These are phyloP conservation scores for Drosophila paracracens DNA, from an alignment of 2,888 invertebrate genomes.

Conservation along the genomic window DNA sequence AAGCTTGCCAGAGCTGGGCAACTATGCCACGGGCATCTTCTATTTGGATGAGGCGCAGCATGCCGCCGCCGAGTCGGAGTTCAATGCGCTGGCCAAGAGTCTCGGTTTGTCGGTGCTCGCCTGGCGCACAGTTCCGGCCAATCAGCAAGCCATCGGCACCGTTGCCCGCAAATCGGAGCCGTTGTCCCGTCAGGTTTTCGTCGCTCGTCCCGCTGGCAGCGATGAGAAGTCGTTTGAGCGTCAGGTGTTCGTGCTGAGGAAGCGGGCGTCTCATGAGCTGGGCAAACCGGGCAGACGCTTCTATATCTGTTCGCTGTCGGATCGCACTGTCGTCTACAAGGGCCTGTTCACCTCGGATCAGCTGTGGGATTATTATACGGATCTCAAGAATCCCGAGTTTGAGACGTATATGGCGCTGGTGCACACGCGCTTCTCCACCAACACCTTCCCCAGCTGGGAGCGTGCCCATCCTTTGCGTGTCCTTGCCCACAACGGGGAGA, in stretches of 20 bases:
- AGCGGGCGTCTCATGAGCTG: slow-evolving; percentile 95
- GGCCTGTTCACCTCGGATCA: slow-evolving; percentile 98
- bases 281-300: slow-evolving; percentile 94
- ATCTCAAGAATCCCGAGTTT: slow-evolving; percentile 90
- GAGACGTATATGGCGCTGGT: slow-evolving; percentile 98
- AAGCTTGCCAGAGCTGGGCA: slow-evolving; percentile 93
- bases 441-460: slow-evolving; percentile 99
- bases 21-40: slow-evolving; percentile 98
- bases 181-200: slow-evolving; percentile 97
- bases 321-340: slow-evolving; percentile 97
- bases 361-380: slow-evolving; percentile 91
- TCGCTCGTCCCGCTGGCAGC: slow-evolving; percentile 87
- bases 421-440: slow-evolving; percentile 99
- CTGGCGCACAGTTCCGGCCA: slow-evolving; percentile 97
- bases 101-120: slow-evolving; percentile 93
- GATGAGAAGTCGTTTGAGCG: slow-evolving; percentile 85
- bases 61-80: slow-evolving; percentile 91
- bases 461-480: slow-evolving; percentile 97
- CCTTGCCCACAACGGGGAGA: slow-evolving; percentile 99
- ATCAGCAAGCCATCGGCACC: slow-evolving; percentile 93
- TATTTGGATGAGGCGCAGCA: slow-evolving; percentile 95
- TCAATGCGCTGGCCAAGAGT: slow-evolving; percentile 92
- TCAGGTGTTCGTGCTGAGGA: slow-evolving; percentile 96
- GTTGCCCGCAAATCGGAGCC: slow-evolving; percentile 98
- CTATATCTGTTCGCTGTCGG: slow-evolving; percentile 97